These are phyloP conservation scores for Ceratoteleas bidentatus DNA, from an alignment of 1,140 invertebrate species.

Conservation along the genomic window DNA sequence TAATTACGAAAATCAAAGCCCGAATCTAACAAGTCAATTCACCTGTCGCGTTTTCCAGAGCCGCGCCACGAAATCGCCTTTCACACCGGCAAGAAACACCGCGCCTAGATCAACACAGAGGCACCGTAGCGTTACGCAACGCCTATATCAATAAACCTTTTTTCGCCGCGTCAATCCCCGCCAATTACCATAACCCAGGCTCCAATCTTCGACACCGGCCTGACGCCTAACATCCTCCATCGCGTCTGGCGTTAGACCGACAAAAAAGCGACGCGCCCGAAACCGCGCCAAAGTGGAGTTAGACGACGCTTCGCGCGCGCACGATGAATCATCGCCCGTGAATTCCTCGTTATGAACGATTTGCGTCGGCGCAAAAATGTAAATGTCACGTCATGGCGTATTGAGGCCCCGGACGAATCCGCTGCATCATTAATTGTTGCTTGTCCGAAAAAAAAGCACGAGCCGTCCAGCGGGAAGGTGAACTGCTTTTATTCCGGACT, in stretches of 20 bases:
- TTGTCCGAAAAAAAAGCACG: constrained; percentile 20
- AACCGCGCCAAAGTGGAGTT: constrained; percentile 5
- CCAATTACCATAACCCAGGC: constrained; percentile 36
- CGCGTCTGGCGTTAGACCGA: no score
- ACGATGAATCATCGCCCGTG: constrained; percentile 32
- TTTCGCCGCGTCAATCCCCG: constrained; percentile 16
- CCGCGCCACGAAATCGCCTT: not conserved
- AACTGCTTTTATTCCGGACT: constrained; percentile 44
- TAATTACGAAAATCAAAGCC: not conserved
- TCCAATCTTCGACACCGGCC: constrained; percentile 1
- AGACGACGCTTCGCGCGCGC: constrained; percentile 16
- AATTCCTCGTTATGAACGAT: constrained; percentile 38
- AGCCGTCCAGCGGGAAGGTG: constrained; percentile 14
- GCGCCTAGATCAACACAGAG: constrained; percentile 16
- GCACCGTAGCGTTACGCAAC: constrained; percentile 18
- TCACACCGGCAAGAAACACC: not conserved
- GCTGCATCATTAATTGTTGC: constrained; percentile 50
- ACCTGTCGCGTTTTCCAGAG: not conserved
- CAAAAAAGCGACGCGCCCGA: no score
- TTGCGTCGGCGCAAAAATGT: constrained; percentile 21
- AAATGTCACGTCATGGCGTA: constrained; percentile 32
- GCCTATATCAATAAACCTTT: constrained; percentile 32
- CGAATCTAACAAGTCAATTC: not conserved
- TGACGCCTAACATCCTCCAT: no score
- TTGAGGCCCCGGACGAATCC: constrained; percentile 23